phyloP scores from a whole-genome alignment of 2,888 invertebrate species.

The Drosophila demipolita region DNA sequence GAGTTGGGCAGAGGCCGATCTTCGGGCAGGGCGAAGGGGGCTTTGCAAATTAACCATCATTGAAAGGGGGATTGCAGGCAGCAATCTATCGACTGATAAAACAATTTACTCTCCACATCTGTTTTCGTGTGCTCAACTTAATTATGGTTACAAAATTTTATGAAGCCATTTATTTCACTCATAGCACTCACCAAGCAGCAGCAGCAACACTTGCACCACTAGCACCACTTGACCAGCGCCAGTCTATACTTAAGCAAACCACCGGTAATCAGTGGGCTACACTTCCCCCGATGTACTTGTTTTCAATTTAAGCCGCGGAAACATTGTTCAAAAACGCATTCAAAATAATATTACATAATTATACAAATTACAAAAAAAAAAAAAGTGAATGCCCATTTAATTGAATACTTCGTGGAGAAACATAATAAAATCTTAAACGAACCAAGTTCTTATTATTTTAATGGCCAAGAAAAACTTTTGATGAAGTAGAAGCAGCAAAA shows the following conservation, averaged over 20 bases:
- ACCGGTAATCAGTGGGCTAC: conserved; percentile 46
- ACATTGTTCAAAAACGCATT: conserved; percentile 9
- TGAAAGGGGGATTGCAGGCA: conserved; percentile 3
- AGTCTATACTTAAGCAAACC: conserved; percentile 35
- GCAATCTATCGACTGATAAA: conserved; percentile 65
- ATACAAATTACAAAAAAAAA: conserved; percentile 48
- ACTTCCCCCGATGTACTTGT: conserved; percentile 52
- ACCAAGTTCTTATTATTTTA: not conserved
- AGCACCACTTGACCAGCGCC: conserved; percentile 5
- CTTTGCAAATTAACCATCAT: conserved; percentile 3
- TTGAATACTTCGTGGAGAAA: conserved; percentile 6
- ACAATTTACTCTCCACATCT: conserved; percentile 64
- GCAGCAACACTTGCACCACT: conserved; percentile 5
- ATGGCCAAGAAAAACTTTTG: not conserved
- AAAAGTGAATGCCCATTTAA: conserved; percentile 28
- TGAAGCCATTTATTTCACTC: conserved; percentile 81
- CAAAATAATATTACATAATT: conserved; percentile 61
- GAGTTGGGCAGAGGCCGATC: not conserved
- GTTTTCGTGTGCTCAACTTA: conserved; percentile 50
- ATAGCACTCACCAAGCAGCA: conserved; percentile 63
- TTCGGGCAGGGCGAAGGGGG: not conserved
- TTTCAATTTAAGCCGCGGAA: conserved; percentile 57
- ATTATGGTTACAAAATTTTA: conserved; percentile 80
- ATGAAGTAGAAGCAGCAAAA: not conserved
- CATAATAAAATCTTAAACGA: conserved; percentile 3